Conservation (phyloP, 1,140 invertebrate genomes). For the Cydia pomonella region DNA sequence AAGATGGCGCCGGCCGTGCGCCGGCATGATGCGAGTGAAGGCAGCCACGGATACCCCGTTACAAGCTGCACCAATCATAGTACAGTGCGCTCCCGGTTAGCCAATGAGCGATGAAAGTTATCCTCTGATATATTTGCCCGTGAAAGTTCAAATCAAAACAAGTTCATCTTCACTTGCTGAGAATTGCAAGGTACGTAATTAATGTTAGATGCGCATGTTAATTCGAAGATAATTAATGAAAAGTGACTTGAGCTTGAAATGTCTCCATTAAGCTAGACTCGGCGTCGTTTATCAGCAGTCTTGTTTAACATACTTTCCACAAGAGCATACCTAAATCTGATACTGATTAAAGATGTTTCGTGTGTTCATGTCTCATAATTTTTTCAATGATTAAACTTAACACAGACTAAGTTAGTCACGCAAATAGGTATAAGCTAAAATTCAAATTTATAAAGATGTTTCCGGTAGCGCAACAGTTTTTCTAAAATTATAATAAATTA, state of each 20-base stretch:
- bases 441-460: constrained; percentile 3
- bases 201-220: constrained; percentile 39
- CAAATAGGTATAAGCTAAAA: neutral
- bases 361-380: no score
- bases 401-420: neutral
- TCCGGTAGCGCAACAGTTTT: constrained; percentile 19
- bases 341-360: neutral
- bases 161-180: constrained; percentile 46
- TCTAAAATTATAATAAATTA: constrained; percentile 18
- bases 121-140: constrained; percentile 49
- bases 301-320: neutral
- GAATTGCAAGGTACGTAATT: constrained; percentile 46
- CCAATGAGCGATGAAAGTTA: constrained; percentile 51
- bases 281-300: neutral
- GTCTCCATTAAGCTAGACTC: constrained; percentile 1
- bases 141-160: constrained; percentile 64
- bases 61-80: constrained; percentile 55
- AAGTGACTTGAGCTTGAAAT: constrained; percentile 37
- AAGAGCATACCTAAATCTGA: neutral
- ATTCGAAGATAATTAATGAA: constrained; percentile 47
- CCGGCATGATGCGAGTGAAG: constrained; percentile 60
- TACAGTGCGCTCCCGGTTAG: constrained; percentile 18
- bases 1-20: constrained; percentile 62
- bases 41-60: constrained; percentile 54
- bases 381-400: no score